Evolutionary conservation across 2,113 vertebrate species (phyloP), one percentile per base, ranked within the genome.

Genomic region (Amazona vittata): DNA sequence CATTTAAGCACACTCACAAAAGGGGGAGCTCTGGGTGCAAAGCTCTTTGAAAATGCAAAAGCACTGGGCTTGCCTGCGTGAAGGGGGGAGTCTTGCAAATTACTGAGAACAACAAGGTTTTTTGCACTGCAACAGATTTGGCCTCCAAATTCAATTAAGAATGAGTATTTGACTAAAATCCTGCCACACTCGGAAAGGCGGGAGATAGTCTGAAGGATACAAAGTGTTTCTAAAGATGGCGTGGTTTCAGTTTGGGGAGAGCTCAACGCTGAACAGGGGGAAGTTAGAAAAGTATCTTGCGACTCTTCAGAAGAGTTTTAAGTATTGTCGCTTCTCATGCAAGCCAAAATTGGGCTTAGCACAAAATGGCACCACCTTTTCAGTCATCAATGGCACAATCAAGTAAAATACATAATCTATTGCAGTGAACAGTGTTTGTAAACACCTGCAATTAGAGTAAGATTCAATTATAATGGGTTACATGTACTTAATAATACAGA

Each of bases 301-400:
- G 53, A 83, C 77, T 87, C 69, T 73, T 19, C n/a, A 68, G 60
- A 75, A 70, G n/a, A 88, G 46, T 50, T 86, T 68, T 57, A 15
- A 33, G 21, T 83, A 39, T 47, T 80, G 15, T 63, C 37, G 64
- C 43, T 94, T 65, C 50, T 67, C 86, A 65, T 55, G 74, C 8
- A 92, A 96, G 63, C 37, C 68, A 95, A 93, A 93, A 91, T 26
- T 63, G 49, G 50, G 53, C 86, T 91, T 93, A 87, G 82, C 77
- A 39, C 33, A 95, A 96, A 97, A 96, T 75, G 41, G 53, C 93
- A 62, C 60, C 28, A 53, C 74, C 80, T 96, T 97, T 97, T 97
- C 96, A 96, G 96, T 98, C 96, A 96, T 95, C 96, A 97, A 96
- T 96, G 71, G 80, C 62, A 88, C 86, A 90, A 87, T 94, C 92